phyloP scores from a whole-genome alignment of 2,888 invertebrate species.

The Agriopis leucophaearia region DNA sequence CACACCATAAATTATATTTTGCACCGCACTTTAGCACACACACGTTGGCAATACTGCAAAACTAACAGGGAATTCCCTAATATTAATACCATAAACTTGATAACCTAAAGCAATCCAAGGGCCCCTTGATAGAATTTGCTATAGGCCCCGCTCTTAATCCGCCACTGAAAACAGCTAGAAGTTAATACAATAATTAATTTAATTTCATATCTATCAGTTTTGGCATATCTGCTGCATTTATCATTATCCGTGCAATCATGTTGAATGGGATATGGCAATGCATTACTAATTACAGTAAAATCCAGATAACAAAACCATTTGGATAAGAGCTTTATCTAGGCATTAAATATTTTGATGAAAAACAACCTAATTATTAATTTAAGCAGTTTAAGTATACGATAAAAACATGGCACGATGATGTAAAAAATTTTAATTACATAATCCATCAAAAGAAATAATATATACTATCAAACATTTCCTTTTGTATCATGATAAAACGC shows the following conservation, averaged over 20 bases:
- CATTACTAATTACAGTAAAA: not conserved
- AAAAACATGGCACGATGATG: conserved; percentile 14
- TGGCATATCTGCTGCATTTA: not conserved
- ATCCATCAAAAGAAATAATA: conserved; percentile 9
- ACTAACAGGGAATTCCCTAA: too few relatives aligned
- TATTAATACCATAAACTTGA: too few relatives aligned
- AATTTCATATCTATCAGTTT: too few relatives aligned
- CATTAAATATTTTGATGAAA: conserved; percentile 13
- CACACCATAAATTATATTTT: too few relatives aligned
- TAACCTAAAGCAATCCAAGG: too few relatives aligned
- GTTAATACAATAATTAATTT: too few relatives aligned
- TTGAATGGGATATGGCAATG: not conserved
- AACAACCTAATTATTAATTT: conserved; percentile 4
- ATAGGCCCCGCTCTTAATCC: too few relatives aligned
- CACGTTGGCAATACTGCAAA: too few relatives aligned
- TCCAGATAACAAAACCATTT: not conserved
- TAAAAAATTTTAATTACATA: conserved; percentile 14
- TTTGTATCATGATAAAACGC: not conserved
- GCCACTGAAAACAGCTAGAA: too few relatives aligned
- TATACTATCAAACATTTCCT: conserved; percentile 1
- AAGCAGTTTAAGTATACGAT: conserved; percentile 5
- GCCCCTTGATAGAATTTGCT: too few relatives aligned
- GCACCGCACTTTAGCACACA: too few relatives aligned
- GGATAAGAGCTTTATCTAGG: not conserved
- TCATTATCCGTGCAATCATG: not conserved